Percentiles rank a stretch among this genome's conserved stretches.
These are phyloP conservation scores for Tachuris rubrigastra DNA, from an alignment of 2,113 vertebrate species.

Conservation along the genomic window DNA sequence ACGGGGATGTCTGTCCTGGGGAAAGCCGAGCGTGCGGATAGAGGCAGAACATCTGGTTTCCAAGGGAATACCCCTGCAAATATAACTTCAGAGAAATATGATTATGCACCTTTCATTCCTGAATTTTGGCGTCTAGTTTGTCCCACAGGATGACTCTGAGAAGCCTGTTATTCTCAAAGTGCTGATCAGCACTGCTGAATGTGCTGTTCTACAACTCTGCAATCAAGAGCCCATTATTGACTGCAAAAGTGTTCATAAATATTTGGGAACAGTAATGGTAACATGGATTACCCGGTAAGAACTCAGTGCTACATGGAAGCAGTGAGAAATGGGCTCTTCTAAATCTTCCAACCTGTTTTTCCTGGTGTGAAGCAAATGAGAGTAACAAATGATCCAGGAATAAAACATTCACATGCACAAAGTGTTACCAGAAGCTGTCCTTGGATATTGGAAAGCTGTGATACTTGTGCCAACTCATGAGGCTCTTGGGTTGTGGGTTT, in stretches of 20 bases:
- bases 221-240: neutral
- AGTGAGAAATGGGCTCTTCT: neutral
- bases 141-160: neutral
- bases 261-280: neutral
- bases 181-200: neutral
- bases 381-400: neutral
- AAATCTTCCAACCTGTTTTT: neutral
- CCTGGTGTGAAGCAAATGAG: neutral
- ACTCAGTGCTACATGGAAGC: neutral
- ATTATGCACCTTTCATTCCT: neutral
- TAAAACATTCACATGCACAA: neutral
- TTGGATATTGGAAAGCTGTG: neutral
- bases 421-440: neutral
- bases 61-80: neutral
- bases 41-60: neutral
- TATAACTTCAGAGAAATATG: accelerated
- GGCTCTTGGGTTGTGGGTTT: neutral
- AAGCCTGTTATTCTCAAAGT: neutral
- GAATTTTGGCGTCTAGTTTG: neutral
- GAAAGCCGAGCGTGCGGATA: accelerated
- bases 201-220: neutral
- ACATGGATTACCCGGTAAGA: accelerated
- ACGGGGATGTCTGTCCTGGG: neutral
- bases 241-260: neutral
- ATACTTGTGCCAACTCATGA: neutral